These are phyloP conservation scores for Otis tarda DNA, from an alignment of 2,113 vertebrate genomes.

Conservation along the genomic window DNA sequence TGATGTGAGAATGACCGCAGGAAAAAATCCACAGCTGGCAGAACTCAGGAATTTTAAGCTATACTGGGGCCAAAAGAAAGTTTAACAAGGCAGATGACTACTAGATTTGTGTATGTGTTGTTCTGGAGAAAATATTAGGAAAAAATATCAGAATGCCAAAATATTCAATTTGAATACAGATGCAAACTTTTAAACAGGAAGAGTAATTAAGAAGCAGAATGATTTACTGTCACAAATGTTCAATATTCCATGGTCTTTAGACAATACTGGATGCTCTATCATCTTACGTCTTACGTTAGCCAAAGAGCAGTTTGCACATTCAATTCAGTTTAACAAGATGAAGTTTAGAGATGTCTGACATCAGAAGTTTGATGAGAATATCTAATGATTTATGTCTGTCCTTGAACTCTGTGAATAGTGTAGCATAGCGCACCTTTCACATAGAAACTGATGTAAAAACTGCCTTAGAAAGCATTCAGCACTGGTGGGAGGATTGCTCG, in stretches of 20 bases:
- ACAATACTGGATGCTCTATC: neutral
- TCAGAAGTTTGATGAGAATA: neutral
- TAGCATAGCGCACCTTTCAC: neutral
- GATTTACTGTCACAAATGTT: neutral
- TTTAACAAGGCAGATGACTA: neutral
- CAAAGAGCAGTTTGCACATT: rapidly evolving
- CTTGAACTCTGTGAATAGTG: neutral
- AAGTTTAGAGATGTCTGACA: neutral
- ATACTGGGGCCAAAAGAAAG: neutral
- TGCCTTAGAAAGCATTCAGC: neutral
- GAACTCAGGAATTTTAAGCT: neutral
- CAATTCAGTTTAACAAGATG: neutral
- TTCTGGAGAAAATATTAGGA: neutral
- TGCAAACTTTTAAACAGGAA: neutral
- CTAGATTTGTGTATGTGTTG: neutral
- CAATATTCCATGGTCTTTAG: neutral
- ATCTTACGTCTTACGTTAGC: neutral
- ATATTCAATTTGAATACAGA: neutral
- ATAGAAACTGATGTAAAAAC: neutral
- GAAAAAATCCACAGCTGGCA: neutral
- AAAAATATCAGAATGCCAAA: neutral
- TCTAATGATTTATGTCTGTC: neutral
- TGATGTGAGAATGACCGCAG: neutral
- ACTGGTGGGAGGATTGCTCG: neutral
- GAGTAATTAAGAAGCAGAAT: neutral